Evolutionary conservation across 2,888 invertebrate genomes (phyloP).

Genomic region (Maniola hyperantus): DNA sequence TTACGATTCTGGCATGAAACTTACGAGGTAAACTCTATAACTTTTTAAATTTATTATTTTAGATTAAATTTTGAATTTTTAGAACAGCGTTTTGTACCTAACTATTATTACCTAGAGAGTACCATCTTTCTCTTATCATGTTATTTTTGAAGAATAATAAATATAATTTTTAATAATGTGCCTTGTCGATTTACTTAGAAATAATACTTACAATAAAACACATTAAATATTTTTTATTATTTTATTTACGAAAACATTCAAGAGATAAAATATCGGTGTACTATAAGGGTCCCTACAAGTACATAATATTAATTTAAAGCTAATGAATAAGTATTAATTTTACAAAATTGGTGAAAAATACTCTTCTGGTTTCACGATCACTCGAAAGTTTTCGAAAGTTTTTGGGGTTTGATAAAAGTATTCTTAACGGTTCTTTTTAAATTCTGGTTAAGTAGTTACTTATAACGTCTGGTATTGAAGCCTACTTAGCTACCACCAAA

Average conservation of each 20-base stretch:
- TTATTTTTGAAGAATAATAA: neutral
- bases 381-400: no score
- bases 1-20: neutral
- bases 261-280: conserved; percentile 30
- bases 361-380: neutral
- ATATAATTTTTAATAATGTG: neutral
- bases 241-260: conserved; percentile 33
- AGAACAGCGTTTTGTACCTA: conserved; percentile 43
- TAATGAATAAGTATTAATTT: neutral
- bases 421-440: no score
- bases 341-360: neutral
- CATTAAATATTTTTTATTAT: conserved; percentile 6
- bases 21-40: neutral
- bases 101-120: conserved; percentile 16
- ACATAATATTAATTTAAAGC: conserved; percentile 21
- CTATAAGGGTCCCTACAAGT: conserved; percentile 45
- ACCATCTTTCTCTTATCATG: conserved; percentile 6
- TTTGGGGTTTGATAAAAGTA: no score
- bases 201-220: conserved; percentile 6
- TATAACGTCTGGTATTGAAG: no score
- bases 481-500: no score
- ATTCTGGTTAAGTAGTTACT: no score
- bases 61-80: conserved; percentile 32
- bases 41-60: conserved; percentile 20
- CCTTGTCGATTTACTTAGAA: neutral